Evolutionary conservation across 2,888 invertebrate species (phyloP), one percentile per base, ranked within the genome.

Genomic region (Phaonia tiefii): DNA sequence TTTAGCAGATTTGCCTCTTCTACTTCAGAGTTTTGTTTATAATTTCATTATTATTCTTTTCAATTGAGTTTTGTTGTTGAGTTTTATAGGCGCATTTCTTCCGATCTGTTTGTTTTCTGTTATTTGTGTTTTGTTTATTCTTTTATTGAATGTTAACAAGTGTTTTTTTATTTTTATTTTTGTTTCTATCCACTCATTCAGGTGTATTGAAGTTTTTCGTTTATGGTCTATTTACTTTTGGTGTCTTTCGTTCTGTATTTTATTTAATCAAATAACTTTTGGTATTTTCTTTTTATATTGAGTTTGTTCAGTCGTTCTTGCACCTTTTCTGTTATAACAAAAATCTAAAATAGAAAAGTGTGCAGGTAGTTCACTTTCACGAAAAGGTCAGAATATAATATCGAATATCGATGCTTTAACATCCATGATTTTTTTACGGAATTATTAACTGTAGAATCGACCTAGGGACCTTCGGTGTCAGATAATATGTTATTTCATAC

Each of bases 221-320:
- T 82, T 79, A 70, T 73, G 79, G 76, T 79, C 56, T 79, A 75
- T 78, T 75, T 78, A 63, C 72, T 72, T 63, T 66, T 60, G 2
- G 66, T 49, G 70, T 37, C 39, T 42, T 75, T 75, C 70, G 70
- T 25, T 17, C 44, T 39, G 42, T 39, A 67, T 44, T 65, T 58
- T 42, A 58, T 10, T 69, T 51, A 49, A 71, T 11, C 25, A 80
- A 72, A 70, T 39, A 63, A 20, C 56, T 22, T 49, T 13, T 20
- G 37, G 10, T 54, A n/a, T n/a, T n/a, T n/a, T n/a, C n/a, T n/a
- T n/a, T n/a, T 44, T 17, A 42, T 44, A 0, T 31, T 54, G n/a
- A 39, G 60, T 70, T 39, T 31, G 37, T 65, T 69, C 54, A 10
- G 25, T 67, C 10, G 8, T 31, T 31, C 31, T 31, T 10, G 3